Conservation (phyloP, 2,797 vertebrate genomes). For the Echeneis naucrates region DNA sequence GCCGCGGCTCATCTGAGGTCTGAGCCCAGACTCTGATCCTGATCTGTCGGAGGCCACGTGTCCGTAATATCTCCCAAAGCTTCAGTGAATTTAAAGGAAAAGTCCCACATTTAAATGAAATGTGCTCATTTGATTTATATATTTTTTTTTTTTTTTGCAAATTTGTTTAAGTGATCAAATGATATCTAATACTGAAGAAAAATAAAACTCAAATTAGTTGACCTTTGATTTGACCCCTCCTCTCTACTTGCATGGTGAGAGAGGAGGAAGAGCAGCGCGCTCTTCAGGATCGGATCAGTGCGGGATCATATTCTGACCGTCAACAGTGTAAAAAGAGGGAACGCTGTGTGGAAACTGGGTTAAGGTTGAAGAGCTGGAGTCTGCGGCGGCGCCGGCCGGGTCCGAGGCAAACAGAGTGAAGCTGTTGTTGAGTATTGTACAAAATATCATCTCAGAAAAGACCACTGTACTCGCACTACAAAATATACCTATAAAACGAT, state of each 20-base stretch:
- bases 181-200: no score
- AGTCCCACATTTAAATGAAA: no score
- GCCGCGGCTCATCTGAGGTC: slow-evolving; percentile 31
- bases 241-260: background rate
- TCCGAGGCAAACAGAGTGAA: slow-evolving; percentile 65
- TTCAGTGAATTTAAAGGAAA: no score
- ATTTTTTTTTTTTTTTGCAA: no score
- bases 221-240: background rate
- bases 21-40: background rate
- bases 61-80: no score
- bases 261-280: background rate
- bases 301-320: background rate
- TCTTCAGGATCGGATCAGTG: background rate
- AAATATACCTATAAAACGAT: slow-evolving; percentile 81
- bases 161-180: no score
- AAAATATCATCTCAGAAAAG: slow-evolving; percentile 77
- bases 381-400: slow-evolving; percentile 54
- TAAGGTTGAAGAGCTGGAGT: no score
- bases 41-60: no score
- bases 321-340: slow-evolving; percentile 17
- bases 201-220: background rate
- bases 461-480: slow-evolving; percentile 78
- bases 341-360: background rate
- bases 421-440: slow-evolving; percentile 73
- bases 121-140: no score